Percentiles rank a stretch among this genome's conserved stretches.
Evolutionary conservation across 2,797 vertebrate species (phyloP).

Genomic region (Petrocephalus sullivani): DNA sequence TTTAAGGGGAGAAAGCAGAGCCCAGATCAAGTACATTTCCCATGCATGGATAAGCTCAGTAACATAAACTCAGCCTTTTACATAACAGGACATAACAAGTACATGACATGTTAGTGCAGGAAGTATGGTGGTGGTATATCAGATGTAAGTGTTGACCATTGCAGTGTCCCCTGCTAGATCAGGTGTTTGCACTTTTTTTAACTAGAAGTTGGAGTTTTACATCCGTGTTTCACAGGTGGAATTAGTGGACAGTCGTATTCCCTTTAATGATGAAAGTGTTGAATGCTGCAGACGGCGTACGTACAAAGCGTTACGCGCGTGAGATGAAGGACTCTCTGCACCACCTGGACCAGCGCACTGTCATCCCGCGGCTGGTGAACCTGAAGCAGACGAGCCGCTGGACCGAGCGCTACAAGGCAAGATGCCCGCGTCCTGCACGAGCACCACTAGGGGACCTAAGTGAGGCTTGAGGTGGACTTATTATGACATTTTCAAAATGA

Average conservation of each 20-base stretch:
- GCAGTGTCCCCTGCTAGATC: not conserved
- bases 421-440: not conserved
- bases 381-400: conserved; percentile 68
- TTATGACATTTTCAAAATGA: not conserved
- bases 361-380: conserved; percentile 71
- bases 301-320: conserved; percentile 66
- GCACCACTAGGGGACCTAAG: not conserved
- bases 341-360: conserved; percentile 65
- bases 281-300: conserved; percentile 55
- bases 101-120: not conserved
- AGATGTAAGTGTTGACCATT: not conserved
- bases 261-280: not conserved
- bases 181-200: not conserved
- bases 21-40: not conserved
- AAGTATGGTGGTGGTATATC: not conserved
- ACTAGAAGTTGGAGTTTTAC: not conserved
- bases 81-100: not conserved
- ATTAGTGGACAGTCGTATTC: not conserved
- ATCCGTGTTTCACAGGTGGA: not conserved
- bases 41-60: not conserved
- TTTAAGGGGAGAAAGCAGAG: not conserved
- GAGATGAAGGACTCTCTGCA: conserved; percentile 69
- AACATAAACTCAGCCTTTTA: not conserved
- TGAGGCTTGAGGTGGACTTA: not conserved
- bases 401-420: conserved; percentile 72